Percentiles rank a stretch among this genome's conserved stretches.
Evolutionary conservation across 2,888 invertebrate species (phyloP).

Genomic region (Philereme transversata): DNA sequence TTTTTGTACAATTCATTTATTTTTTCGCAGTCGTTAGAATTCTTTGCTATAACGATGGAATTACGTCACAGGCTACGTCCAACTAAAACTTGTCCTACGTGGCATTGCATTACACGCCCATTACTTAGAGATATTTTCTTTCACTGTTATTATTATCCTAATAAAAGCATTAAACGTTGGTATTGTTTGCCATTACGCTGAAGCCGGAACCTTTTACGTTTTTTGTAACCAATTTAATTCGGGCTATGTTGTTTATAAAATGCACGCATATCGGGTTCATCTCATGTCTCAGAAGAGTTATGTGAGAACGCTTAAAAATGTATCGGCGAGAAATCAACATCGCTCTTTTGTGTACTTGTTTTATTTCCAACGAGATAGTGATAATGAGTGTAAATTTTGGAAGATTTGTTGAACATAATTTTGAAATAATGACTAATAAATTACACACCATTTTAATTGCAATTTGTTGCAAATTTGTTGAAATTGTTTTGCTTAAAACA

Average conservation of each 20-base stretch:
- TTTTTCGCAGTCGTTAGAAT: too few species aligned
- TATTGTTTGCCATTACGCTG: not conserved
- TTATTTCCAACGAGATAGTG: slow-evolving; percentile 21
- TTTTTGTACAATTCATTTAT: too few species aligned
- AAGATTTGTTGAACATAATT: slow-evolving; percentile 10
- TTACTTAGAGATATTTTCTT: too few species aligned
- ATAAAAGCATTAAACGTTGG: too few species aligned
- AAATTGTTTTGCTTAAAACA: too few species aligned
- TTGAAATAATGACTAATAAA: slow-evolving; percentile 3
- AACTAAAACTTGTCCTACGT: too few species aligned
- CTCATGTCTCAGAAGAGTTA: slow-evolving; percentile 62
- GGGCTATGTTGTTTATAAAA: slow-evolving; percentile 55
- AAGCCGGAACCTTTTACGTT: slow-evolving; percentile 33
- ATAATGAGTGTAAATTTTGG: slow-evolving; percentile 26
- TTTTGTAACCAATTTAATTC: slow-evolving; percentile 73
- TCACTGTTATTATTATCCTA: too few species aligned
- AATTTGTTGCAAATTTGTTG: not conserved
- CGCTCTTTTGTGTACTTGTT: slow-evolving; percentile 33
- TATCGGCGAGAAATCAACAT: slow-evolving; percentile 44
- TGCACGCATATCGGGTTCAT: slow-evolving; percentile 61
- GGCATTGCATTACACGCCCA: too few species aligned
- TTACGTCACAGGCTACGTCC: too few species aligned
- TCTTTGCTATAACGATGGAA: too few species aligned
- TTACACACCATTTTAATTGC: not conserved
- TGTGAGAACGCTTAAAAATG: slow-evolving; percentile 67